Evolutionary conservation across 2,113 vertebrate species (phyloP), one percentile per base, ranked within the genome.

Genomic region (Eonycteris spelaea): DNA sequence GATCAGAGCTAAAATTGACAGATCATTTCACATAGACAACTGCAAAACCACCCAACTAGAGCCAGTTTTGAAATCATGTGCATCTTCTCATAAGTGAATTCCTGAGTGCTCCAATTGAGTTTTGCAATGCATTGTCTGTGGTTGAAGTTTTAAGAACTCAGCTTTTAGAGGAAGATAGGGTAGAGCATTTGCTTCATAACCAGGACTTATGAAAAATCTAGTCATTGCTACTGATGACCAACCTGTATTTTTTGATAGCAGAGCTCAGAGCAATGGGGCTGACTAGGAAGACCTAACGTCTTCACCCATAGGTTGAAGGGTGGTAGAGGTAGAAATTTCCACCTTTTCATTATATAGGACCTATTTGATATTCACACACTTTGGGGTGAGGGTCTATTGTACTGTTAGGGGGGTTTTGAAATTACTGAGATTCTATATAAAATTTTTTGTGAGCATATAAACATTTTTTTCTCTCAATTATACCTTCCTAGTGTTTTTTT

Each of bases 1-100:
- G 78, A 94, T 83, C 68, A 89, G 94, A 95, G 88, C 83, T 96
- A 35, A 88, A 92, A 94, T 30, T 94, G 88, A 94, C 88, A 89
- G 91, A 77, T 86, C 43, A 59, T 83, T 96, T 95, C 94, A 65
- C 74, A 68, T 19, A 94, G 77, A 43, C 51, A 83, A 63, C 89
- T 94, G 53, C 61, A 95, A 89, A 97, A 84, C 63, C 90, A 86
- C 57, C 89, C 57, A 77, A 78, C 83, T 55, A 83, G 51, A 67
- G 78, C 67, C 74, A 38, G 80, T 89, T 94, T 95, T 86, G 94
- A 98, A 97, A 91, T 85, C 55, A 30, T 40, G 21, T 86, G 61
- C 85, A 7, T 87, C 93, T 86, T 78, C 84, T 88, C n/a, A 9
- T 21, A 75, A 79, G 77, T 74, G 48, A 88, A 61, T 28, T 74